Conservation (phyloP, 2,113 vertebrate species). For the Trichomycterus rosablanca region DNA sequence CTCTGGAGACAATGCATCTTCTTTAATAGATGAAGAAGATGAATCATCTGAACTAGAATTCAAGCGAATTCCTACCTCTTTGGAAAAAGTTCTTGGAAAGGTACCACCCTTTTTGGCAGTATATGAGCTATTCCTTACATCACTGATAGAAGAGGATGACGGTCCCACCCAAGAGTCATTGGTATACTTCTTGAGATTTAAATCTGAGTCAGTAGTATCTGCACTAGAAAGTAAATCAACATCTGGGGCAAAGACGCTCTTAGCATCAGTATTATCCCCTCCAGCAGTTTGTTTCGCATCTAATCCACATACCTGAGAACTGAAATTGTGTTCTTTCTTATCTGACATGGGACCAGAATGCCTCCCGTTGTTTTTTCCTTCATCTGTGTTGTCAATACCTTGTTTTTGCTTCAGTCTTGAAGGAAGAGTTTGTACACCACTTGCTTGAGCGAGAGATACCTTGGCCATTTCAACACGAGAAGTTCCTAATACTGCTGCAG, state of each 20-base stretch:
- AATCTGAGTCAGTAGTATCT: neutral
- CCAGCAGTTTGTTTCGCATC: slow-evolving; percentile 37
- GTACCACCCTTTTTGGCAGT: slow-evolving; percentile 41
- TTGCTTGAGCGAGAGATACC: neutral
- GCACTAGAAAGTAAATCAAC: neutral
- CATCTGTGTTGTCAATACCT: slow-evolving; percentile 1
- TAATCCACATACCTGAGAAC: slow-evolving; percentile 19
- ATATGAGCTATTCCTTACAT: slow-evolving; percentile 9
- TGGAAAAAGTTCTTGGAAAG: slow-evolving; percentile 48
- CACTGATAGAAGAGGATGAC: neutral
- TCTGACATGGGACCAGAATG: slow-evolving; percentile 5
- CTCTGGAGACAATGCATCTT: neutral
- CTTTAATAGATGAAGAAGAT: neutral
- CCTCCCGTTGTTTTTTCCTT: neutral
- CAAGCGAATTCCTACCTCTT: neutral
- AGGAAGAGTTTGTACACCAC: slow-evolving; percentile 49
- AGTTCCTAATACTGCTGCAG: neutral
- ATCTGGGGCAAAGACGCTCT: too few species aligned
- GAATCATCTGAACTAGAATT: neutral
- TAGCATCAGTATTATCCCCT: too few species aligned
- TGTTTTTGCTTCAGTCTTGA: slow-evolving; percentile 43
- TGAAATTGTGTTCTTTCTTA: neutral
- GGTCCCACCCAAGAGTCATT: neutral
- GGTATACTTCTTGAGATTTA: neutral
- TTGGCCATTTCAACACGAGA: neutral